Evolutionary conservation across 2,113 vertebrate species (phyloP).

Genomic region (Meriones unguiculatus): DNA sequence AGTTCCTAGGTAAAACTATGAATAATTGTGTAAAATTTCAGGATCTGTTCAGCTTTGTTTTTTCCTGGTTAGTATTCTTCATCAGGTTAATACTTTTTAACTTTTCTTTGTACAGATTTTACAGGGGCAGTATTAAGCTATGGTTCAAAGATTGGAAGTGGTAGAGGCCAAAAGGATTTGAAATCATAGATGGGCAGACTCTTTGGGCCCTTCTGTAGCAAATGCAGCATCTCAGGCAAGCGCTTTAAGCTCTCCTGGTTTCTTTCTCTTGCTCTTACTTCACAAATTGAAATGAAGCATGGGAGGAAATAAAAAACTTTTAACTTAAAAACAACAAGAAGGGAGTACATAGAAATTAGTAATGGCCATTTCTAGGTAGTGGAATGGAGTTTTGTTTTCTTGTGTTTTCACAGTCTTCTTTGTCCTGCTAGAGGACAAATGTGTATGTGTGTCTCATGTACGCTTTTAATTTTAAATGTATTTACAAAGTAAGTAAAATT

Average conservation of each 20-base stretch:
- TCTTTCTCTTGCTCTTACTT: not conserved
- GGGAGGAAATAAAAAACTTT: not conserved
- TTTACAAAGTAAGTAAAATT: not conserved
- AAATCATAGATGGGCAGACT: not conserved
- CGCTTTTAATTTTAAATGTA: not conserved
- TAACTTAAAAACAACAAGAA: not conserved
- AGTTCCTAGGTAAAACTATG: not conserved
- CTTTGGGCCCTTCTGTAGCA: not conserved
- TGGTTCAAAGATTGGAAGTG: not conserved
- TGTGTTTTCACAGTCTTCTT: slow-evolving; percentile 23
- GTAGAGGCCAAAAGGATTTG: not conserved
- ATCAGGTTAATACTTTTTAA: not conserved
- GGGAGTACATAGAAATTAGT: not conserved
- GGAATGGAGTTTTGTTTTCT: not conserved
- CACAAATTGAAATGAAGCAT: not conserved
- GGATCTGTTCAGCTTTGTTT: not conserved
- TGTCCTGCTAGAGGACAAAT: not conserved
- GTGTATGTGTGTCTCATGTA: not conserved
- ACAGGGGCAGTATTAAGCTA: not conserved
- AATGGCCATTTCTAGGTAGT: not conserved
- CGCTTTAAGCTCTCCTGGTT: not conserved
- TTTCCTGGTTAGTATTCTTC: not conserved
- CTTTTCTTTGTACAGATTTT: not conserved
- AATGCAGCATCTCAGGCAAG: not conserved
- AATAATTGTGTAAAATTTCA: slow-evolving; percentile 8